Evolutionary conservation across 2,797 vertebrate species (phyloP).

Genomic region (Urosaurus nigricauda): DNA sequence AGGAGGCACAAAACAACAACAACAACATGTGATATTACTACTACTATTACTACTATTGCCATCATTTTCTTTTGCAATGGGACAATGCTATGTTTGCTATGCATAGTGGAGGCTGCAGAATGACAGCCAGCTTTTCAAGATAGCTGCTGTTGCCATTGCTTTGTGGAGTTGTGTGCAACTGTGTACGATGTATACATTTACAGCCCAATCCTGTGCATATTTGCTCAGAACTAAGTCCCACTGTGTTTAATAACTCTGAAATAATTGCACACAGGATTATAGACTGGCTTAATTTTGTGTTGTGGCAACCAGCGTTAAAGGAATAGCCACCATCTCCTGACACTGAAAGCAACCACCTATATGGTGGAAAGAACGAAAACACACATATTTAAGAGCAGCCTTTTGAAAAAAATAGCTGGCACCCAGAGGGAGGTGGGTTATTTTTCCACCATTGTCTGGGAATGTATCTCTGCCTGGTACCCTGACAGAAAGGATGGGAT

Average conservation of each 20-base stretch:
- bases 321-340: not conserved
- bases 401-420: not conserved
- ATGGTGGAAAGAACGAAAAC: not conserved
- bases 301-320: conserved; percentile 1
- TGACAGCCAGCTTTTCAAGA: no score
- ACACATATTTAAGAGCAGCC: not conserved
- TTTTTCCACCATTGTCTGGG: conserved; percentile 33
- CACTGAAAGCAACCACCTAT: fast-evolving
- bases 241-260: not conserved
- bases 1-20: no score
- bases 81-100: no score
- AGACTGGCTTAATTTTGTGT: not conserved
- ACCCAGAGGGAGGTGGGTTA: conserved; percentile 13
- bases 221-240: not conserved
- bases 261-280: not conserved
- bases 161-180: no score
- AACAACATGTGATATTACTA: no score
- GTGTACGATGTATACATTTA: not conserved
- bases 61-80: no score
- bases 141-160: no score
- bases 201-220: no score
- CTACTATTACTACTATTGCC: no score
- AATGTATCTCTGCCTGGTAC: conserved; percentile 56
- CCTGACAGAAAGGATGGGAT: conserved; percentile 51
- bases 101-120: no score